Evolutionary conservation across 1,140 invertebrate species (phyloP).

Genomic region (Cecropterus lyciades): DNA sequence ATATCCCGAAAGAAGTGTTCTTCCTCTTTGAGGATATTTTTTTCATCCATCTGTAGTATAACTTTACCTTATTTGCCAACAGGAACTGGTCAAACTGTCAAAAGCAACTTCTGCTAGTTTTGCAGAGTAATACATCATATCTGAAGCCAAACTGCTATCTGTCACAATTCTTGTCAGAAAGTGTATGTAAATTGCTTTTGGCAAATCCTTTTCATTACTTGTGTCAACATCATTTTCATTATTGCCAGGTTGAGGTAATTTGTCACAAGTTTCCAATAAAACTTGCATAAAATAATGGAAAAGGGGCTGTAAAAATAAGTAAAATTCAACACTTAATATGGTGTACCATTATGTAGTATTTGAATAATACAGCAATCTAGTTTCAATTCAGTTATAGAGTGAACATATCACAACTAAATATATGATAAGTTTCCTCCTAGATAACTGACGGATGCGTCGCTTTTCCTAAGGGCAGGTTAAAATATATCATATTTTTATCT

Average conservation of each 20-base stretch:
- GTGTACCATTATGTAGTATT: too few relatives aligned
- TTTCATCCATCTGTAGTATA: too few relatives aligned
- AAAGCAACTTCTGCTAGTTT: slow-evolving; percentile 75
- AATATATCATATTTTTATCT: too few relatives aligned
- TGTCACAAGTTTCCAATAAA: slow-evolving; percentile 54
- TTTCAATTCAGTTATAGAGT: too few relatives aligned
- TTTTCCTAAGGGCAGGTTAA: too few relatives aligned
- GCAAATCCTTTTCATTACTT: slow-evolving; percentile 69
- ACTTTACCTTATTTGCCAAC: slow-evolving; percentile 81
- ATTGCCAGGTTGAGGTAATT: slow-evolving; percentile 31
- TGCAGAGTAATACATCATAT: slow-evolving; percentile 76
- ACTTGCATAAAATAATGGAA: slow-evolving; percentile 70
- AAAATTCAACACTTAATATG: slow-evolving; percentile 1
- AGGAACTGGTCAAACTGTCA: slow-evolving; percentile 65
- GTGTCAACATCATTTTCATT: slow-evolving; percentile 24
- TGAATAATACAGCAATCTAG: too few relatives aligned
- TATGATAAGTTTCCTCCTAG: too few relatives aligned
- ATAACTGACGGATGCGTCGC: too few relatives aligned
- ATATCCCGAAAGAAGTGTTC: too few relatives aligned
- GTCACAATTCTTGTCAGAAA: slow-evolving; percentile 74
- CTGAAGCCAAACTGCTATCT: slow-evolving; percentile 76
- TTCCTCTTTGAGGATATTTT: too few relatives aligned
- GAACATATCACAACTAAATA: too few relatives aligned
- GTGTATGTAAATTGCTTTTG: slow-evolving; percentile 77
- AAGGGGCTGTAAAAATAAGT: slow-evolving; percentile 60